Percentiles rank a stretch among this genome's conserved stretches.
Conservation (phyloP, 1,140 invertebrate genomes). For the Zophobas morio region DNA sequence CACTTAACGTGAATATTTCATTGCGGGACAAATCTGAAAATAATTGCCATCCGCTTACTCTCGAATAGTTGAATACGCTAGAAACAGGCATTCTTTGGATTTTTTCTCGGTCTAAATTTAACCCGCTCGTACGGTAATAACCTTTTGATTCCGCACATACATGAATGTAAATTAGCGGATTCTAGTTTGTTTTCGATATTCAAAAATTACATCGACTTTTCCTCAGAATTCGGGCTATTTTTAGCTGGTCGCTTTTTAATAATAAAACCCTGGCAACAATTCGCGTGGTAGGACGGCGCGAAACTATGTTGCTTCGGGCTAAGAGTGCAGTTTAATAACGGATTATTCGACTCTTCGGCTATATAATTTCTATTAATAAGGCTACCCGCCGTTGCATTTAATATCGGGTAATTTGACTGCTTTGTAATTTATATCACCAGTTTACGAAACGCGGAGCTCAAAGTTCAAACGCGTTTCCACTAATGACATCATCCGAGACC, state of each 20-base stretch:
- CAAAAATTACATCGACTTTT: constrained; percentile 1
- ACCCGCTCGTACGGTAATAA: constrained; percentile 9
- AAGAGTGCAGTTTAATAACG: constrained; percentile 35
- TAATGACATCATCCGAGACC: too few species aligned
- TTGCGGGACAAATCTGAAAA: constrained; percentile 4
- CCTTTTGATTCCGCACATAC: constrained; percentile 21
- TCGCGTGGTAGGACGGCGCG: constrained; percentile 17
- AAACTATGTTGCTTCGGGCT: constrained; percentile 34
- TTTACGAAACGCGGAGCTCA: too few species aligned
- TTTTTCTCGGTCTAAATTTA: constrained; percentile 24
- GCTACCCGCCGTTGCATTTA: not conserved
- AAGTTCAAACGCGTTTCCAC: too few species aligned
- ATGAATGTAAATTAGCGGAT: constrained; percentile 14
- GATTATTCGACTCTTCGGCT: constrained; percentile 30
- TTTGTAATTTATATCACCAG: too few species aligned
- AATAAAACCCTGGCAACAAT: constrained; percentile 18
- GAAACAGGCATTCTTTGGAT: constrained; percentile 22
- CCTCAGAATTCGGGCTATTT: constrained; percentile 11
- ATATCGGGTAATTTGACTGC: too few species aligned
- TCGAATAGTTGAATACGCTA: not conserved
- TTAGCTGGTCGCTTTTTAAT: constrained; percentile 10
- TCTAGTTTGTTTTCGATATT: constrained; percentile 26
- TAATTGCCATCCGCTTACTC: constrained; percentile 10
- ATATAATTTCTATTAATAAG: constrained; percentile 22
- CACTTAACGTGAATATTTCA: constrained; percentile 46